A percentile compares a stretch with the other conserved stretches of the same genome.
phyloP scores from a whole-genome alignment of 2,888 invertebrate species.

The Bugula neritina region DNA sequence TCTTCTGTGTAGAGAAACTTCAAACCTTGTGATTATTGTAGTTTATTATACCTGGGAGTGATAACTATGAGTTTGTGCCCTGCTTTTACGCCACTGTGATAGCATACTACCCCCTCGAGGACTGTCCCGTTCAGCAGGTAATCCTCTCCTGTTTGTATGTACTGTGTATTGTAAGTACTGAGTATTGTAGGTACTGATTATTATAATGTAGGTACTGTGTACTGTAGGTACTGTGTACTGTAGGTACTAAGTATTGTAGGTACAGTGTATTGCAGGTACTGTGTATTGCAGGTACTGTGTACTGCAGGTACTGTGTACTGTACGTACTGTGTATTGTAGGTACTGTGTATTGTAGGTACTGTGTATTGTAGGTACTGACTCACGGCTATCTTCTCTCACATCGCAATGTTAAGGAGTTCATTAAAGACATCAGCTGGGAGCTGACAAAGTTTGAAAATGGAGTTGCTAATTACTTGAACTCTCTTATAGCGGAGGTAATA shows the following conservation, averaged over 20 bases:
- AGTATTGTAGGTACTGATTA: neutral
- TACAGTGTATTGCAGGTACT: no score
- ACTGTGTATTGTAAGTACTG: neutral
- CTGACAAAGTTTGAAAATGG: constrained; percentile 61
- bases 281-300: no score
- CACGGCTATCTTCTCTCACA: constrained; percentile 65
- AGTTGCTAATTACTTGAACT: constrained; percentile 35
- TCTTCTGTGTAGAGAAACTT: no score
- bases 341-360: no score
- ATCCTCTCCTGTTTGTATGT: constrained; percentile 22
- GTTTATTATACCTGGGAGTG: constrained; percentile 66
- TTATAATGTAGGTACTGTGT: no score
- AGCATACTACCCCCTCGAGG: constrained; percentile 69
- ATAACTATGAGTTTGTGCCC: constrained; percentile 59
- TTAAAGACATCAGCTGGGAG: constrained; percentile 59
- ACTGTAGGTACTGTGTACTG: neutral
- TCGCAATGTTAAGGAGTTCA: constrained; percentile 60
- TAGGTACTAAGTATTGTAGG: neutral
- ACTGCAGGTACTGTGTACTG: no score
- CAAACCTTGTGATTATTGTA: no score
- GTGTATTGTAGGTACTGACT: constrained; percentile 59
- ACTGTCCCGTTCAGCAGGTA: constrained; percentile 66
- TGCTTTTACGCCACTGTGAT: constrained; percentile 69
- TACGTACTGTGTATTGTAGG: no score
- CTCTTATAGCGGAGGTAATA: neutral